Evolutionary conservation across 1,140 invertebrate species (phyloP), one percentile per base, ranked within the genome.

Genomic region (Nasonia longicornis): DNA sequence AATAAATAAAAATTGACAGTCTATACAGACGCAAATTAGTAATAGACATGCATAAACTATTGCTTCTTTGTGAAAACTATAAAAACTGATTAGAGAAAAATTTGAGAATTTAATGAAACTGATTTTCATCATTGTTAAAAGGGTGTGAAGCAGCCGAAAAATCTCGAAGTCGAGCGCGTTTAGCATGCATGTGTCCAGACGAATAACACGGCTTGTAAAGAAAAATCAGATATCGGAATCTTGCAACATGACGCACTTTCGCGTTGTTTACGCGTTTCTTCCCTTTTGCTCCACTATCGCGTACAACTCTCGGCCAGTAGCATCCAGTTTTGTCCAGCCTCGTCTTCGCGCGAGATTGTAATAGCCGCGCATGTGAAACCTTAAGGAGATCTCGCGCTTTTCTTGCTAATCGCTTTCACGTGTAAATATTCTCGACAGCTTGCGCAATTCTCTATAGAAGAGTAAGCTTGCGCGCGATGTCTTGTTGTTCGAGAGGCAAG

Each of bases 211-310:
- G 20, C 20, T 58, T 7, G 3, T 16, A 20, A 58, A 58, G 29
- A 58, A 78, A 71, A 69, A 58, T 71, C 2, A 31, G 66, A 78
- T 42, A 77, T 76, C 74, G 42, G 74, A 58, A 76, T 77, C 35
- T 67, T 20, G 20, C 35, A 22, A 45, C 22, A 6, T 77, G 77
- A 78, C 66, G 77, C 26, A 26, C 26, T n/a, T 52, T 26, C 35
- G 29, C 29, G 69, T 58, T 79, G 69, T 79, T 79, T 77, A 45
- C 63, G 26, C 8, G 66, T 12, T 52, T 48, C 38, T 12, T 77
- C 73, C 75, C 71, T 78, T 81, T 63, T 45, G 58, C 67, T 69
- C n/a, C 22, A 82, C 20, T 77, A 77, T 52, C 52, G 48, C 67
- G 70, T 8, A 10, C 52, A 58, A 58, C 26, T 69, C 29, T 69